Evolutionary conservation across 2,888 invertebrate genomes (phyloP), one percentile per base, ranked within the genome.

Genomic region (Himalopsyche tibetana): DNA sequence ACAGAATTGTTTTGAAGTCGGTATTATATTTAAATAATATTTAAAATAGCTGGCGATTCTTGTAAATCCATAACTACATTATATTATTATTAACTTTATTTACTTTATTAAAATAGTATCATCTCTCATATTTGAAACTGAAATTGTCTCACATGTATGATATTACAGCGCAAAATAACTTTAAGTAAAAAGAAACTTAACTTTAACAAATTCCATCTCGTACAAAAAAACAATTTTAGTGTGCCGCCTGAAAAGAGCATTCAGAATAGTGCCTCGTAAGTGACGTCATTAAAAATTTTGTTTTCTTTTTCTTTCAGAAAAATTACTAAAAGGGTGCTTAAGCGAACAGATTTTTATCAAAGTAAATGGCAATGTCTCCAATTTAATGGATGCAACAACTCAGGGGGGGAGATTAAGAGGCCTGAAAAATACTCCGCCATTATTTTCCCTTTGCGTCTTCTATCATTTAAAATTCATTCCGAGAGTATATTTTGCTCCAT

Each of bases 301-400:
- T 63, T 28, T 63, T n/a, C 15, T 63, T 28, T 19, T 63, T 28
- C n/a, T 28, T 63, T 28, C 63, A 63, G 63, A 63, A 63, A 19
- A 63, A 63, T 63, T 63, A 63, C 63, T 19, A 63, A 63, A 63
- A 63, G 63, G 63, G 63, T 63, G 63, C 63, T 63, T 80, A 80
- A 80, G 17, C 38, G 80, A 80, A 42, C 42, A 80, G 80, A 80
- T 80, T 63, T 63, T 63, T 80, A 81, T 81, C 81, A 81, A 28
- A 81, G 45, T 28, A 81, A 81, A 81, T 81, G n/a, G 81, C 51
- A 12, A 28, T 81, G 81, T 81, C 81, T 42, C 81, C 51, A n/a
- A 42, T 81, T 42, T 81, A 81, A 51, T 63, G 63, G 63, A 63
- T 19, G 63, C 63, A 63, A 63, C 40, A 42, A 81, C 51, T 42